A percentile compares a stretch with the other conserved stretches of the same genome.
Evolutionary conservation across 2,113 vertebrate species (phyloP).

Genomic region (Macquaria australasica): DNA sequence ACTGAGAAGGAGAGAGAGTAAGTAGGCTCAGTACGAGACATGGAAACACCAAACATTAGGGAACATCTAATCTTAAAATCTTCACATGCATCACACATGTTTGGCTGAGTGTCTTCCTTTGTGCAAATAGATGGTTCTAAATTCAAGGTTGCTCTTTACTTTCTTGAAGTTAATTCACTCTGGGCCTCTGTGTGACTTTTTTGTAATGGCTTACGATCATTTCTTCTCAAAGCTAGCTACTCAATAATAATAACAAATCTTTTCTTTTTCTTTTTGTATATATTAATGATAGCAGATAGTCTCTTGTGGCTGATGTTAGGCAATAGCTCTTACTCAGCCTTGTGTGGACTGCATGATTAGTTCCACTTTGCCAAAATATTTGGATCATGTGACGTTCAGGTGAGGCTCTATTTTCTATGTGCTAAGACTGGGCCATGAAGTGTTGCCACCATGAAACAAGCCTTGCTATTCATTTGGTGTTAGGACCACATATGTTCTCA

Average conservation of each 20-base stretch:
- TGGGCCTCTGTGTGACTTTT: no score
- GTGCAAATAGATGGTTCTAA: background rate
- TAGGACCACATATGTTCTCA: background rate
- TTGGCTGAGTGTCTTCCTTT: background rate
- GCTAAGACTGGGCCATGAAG: background rate
- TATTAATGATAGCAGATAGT: background rate
- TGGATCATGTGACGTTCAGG: background rate
- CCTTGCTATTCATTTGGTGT: background rate
- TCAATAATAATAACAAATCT: no score
- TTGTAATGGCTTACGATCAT: no score
- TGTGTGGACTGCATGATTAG: background rate
- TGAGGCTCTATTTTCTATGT: slow-evolving; percentile 12
- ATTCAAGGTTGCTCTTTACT: background rate
- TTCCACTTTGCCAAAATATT: background rate
- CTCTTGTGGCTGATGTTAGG: background rate
- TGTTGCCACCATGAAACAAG: background rate
- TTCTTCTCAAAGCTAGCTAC: no score
- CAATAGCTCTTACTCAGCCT: background rate
- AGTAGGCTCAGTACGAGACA: slow-evolving; percentile 75
- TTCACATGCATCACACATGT: background rate
- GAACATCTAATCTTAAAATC: background rate
- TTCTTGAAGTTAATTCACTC: background rate
- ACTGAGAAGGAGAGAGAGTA: slow-evolving; percentile 98
- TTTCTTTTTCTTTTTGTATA: no score
- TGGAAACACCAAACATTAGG: background rate